Base-by-base conservation (phyloP, 2,113 vertebrate genomes). In the Corydoras sp. region DNA sequence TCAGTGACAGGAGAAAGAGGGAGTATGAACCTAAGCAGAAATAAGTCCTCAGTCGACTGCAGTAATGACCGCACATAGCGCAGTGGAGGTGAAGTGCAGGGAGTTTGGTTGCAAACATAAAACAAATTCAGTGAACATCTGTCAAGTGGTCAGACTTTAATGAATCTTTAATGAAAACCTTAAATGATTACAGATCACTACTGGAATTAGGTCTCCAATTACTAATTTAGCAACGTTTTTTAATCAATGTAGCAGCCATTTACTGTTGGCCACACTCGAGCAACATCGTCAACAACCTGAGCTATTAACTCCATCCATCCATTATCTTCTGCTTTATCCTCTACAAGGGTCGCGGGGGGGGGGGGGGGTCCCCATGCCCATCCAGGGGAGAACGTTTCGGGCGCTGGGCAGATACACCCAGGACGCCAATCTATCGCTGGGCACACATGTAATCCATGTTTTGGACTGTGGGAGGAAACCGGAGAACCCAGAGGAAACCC, bases 61-160 rank as follows among this genome's bases (percentile, higher is more conserved):
- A 59, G 54, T 51, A 65, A 65, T 59, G 55, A 65, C 35, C 62
- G 31, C 71, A 65, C 53, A 32, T 15, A 0, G 1, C 50, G 58
- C 35, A 51, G 62, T 18, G 55, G 3, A 9, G 31, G 43, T 14
- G 18, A 54, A 12, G 13, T 7, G 11, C 61, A 48, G 18, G 30
- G n/a, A 64, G 71, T 32, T 66, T 73, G 60, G 66, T 10, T 53
- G 30, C 10, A 10, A 59, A 24, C 48, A 59, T n/a, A 50, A 43
- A 65, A 73, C 65, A 53, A 60, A 73, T 73, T n/a, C 29, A 51
- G 14, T 49, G 29, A 60, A 60, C 29, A 53, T 60, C 15, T 10
- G 54, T 60, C 31, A 67, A 29, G n/a, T 49, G 14, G n/a, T 30
- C 54, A 49, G 9, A 35, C 62, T 69, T n/a, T 50, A 60, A 59